Evolutionary conservation across 2,113 vertebrate genomes (phyloP).

Genomic region (Mohoua ochrocephala): DNA sequence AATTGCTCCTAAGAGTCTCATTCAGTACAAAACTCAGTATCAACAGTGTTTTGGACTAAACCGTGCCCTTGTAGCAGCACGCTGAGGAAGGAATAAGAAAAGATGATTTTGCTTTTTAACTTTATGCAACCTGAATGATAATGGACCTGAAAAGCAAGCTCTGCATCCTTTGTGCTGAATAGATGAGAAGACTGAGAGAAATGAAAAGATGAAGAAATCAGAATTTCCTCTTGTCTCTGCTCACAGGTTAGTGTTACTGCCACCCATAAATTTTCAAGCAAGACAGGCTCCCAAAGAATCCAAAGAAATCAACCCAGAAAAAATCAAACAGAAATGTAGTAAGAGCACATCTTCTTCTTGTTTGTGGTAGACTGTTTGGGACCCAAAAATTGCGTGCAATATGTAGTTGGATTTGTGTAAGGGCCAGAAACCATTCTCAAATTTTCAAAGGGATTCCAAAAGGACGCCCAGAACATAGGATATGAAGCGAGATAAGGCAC

Average conservation of each 20-base stretch:
- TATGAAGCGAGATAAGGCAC: accelerated
- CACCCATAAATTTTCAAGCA: not conserved
- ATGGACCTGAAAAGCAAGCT: not conserved
- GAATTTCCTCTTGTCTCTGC: not conserved
- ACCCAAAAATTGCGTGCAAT: not conserved
- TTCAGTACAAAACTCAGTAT: not conserved
- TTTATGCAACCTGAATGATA: not conserved
- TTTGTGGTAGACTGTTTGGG: not conserved
- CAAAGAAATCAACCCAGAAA: not conserved
- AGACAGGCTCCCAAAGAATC: not conserved
- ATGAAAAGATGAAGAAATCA: not conserved
- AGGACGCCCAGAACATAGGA: not conserved
- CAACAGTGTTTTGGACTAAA: not conserved
- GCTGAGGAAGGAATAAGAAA: not conserved
- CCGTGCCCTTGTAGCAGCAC: not conserved
- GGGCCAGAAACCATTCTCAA: not conserved
- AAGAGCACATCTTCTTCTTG: not conserved
- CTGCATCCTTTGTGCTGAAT: not conserved
- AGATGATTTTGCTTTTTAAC: not conserved
- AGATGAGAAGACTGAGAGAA: not conserved
- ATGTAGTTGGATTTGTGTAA: not conserved
- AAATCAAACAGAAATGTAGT: not conserved
- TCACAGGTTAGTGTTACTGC: not conserved
- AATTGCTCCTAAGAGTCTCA: not conserved
- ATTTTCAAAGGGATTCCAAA: not conserved